These are phyloP conservation scores for Dipus sagitta DNA, from an alignment of 2,797 vertebrate genomes.

Conservation along the genomic window DNA sequence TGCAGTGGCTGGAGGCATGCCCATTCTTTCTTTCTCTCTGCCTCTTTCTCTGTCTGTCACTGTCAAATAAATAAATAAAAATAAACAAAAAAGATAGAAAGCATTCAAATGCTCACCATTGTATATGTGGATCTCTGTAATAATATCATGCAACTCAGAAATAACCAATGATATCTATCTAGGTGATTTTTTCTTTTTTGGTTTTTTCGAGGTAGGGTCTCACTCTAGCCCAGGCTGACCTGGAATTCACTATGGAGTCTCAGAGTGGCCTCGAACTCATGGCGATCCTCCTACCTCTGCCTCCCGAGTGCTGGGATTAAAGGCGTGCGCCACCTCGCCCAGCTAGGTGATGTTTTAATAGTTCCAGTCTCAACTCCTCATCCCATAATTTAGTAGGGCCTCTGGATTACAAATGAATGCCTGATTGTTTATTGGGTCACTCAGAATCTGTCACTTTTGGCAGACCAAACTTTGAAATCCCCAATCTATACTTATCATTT, in stretches of 20 bases:
- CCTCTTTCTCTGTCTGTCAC: no score
- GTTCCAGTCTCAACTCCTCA: neutral
- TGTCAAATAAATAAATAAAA: no score
- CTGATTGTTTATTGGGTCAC: neutral
- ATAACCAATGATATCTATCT: neutral
- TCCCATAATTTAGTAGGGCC: neutral
- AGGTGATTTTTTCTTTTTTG: neutral
- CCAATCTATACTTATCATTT: neutral
- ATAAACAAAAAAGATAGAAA: neutral
- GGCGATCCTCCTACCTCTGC: no score
- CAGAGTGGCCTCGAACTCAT: no score
- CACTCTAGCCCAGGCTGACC: no score
- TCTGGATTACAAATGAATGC: neutral
- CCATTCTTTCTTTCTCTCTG: no score
- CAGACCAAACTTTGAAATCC: neutral
- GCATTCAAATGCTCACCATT: neutral
- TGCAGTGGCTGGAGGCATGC: no score
- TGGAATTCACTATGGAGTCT: no score
- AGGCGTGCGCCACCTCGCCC: no score
- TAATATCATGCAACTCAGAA: neutral
- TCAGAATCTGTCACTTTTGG: neutral
- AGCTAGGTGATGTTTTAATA: neutral
- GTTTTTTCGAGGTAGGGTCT: no score
- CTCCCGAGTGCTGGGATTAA: no score
- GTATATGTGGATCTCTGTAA: neutral